A percentile compares a stretch with the other conserved stretches of the same genome.
phyloP scores from a whole-genome alignment of 2,888 invertebrate genomes.

The Chrysomela aeneicollis region DNA sequence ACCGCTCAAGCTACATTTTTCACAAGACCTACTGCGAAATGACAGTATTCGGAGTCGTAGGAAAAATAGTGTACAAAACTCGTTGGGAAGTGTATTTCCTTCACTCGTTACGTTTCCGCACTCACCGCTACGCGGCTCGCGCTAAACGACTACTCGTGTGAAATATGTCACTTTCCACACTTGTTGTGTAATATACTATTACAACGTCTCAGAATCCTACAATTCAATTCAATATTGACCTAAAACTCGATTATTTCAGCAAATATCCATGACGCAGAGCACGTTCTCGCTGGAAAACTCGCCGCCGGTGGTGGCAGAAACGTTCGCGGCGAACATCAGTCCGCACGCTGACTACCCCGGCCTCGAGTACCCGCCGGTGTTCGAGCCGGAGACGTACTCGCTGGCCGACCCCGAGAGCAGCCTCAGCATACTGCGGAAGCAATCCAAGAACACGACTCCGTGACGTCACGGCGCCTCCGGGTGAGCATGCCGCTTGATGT shows the following conservation, averaged over 20 bases:
- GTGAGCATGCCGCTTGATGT: background rate
- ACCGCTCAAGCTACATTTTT: no score
- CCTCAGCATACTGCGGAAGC: conserved; percentile 55
- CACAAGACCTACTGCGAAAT: no score
- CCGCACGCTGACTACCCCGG: conserved; percentile 75
- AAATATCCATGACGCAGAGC: conserved; percentile 46
- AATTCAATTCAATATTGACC: no score
- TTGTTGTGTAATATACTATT: no score
- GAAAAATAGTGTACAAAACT: no score
- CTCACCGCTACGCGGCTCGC: no score
- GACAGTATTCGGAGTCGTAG: no score
- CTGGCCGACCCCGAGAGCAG: conserved; percentile 66
- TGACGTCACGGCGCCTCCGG: background rate
- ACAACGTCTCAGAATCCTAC: no score
- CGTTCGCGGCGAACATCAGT: conserved; percentile 41
- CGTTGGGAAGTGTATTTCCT: no score
- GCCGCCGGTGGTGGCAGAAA: conserved; percentile 37
- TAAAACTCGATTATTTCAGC: conserved; percentile 30
- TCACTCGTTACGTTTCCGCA: no score
- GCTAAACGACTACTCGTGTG: no score
- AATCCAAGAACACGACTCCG: conserved; percentile 41
- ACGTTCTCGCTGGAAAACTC: conserved; percentile 50
- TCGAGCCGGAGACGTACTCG: conserved; percentile 85
- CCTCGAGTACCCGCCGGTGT: conserved; percentile 85
- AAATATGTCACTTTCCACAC: no score